Conservation (phyloP, 2,113 vertebrate genomes). For the Fulica atra region DNA sequence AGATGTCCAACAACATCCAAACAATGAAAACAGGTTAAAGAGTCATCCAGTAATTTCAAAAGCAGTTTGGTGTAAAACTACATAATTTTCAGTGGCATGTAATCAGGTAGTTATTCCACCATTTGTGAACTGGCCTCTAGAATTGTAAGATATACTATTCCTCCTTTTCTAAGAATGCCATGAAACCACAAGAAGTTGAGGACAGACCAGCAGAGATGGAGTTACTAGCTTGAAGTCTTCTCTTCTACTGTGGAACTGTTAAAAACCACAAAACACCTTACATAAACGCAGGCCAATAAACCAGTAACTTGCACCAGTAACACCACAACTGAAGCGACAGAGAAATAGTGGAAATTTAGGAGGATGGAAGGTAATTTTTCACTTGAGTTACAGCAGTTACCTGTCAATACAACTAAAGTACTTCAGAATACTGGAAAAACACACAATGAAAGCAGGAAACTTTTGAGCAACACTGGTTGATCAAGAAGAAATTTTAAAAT, state of each 20-base stretch:
- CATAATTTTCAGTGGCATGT: not conserved
- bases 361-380: not conserved
- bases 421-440: not conserved
- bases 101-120: not conserved
- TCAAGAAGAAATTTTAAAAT: not conserved
- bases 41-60: not conserved
- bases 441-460: not conserved
- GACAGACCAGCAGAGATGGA: not conserved
- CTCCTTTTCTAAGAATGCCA: not conserved
- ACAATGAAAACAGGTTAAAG: not conserved
- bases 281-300: not conserved
- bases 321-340: not conserved
- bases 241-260: not conserved
- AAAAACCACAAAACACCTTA: not conserved
- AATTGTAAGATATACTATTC: not conserved
- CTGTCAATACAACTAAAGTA: not conserved
- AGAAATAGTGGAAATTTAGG: not conserved
- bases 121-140: not conserved
- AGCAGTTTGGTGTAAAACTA: not conserved
- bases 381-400: not conserved
- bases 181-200: not conserved
- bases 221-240: not conserved
- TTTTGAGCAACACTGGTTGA: not conserved
- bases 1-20: not conserved
- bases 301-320: not conserved